These are phyloP conservation scores for Chaetodon auriga DNA, from an alignment of 2,113 vertebrate genomes.

Conservation along the genomic window DNA sequence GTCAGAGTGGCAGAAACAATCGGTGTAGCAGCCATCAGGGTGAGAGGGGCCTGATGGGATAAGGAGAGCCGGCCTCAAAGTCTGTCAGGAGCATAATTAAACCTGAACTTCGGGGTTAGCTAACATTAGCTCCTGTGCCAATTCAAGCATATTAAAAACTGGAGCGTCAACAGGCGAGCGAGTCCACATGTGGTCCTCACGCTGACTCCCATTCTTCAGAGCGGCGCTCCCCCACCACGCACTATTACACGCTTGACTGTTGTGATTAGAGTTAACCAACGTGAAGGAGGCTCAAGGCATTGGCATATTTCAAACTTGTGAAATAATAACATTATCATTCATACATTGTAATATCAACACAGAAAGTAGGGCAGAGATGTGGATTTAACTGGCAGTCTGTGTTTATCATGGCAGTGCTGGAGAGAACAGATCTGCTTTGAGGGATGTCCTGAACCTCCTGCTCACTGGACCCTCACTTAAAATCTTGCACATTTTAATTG, in stretches of 20 bases:
- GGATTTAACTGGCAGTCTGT: not conserved
- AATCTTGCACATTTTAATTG: conserved; percentile 20
- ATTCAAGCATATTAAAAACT: conserved; percentile 69
- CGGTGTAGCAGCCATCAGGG: conserved; percentile 38
- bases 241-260: not conserved
- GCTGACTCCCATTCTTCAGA: conserved; percentile 38
- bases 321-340: conserved; percentile 37
- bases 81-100: conserved; percentile 67
- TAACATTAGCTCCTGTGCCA: conserved; percentile 60
- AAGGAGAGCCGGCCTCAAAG: not conserved
- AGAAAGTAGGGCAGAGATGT: not conserved
- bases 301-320: conserved; percentile 2
- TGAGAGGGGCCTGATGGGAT: conserved; percentile 32
- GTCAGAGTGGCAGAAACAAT: conserved; percentile 53
- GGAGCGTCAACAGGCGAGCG: conserved; percentile 34
- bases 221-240: not conserved
- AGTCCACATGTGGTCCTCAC: conserved; percentile 41
- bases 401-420: conserved; percentile 7
- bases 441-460: not conserved
- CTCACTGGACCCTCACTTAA: not conserved
- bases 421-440: conserved; percentile 6
- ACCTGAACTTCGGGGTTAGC: conserved; percentile 45
- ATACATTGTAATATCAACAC: conserved; percentile 23
- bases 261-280: not conserved
- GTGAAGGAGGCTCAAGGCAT: conserved; percentile 2